Percentiles rank a stretch among this genome's conserved stretches.
Conservation (phyloP, 92 coral and sea anemone species). For the Chrysogorgia sp. region DNA sequence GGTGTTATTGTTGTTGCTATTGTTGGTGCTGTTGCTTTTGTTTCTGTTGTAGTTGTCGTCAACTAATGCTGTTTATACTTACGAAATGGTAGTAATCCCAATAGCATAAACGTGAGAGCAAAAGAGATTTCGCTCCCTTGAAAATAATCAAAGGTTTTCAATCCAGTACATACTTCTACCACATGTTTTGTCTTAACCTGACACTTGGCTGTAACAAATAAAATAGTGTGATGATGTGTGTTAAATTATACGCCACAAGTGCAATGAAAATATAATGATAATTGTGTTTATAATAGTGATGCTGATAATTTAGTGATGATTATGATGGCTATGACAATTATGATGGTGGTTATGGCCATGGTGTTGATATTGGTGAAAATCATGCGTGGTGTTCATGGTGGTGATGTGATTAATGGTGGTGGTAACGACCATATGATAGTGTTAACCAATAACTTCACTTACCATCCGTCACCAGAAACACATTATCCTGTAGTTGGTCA, state of each 20-base stretch:
- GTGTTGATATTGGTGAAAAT: background rate
- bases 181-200: background rate
- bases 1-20: too few relatives aligned
- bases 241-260: background rate
- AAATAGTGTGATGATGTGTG: background rate
- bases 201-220: slow-evolving; percentile 14
- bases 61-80: too few relatives aligned
- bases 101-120: slow-evolving; percentile 14
- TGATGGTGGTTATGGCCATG: too few relatives aligned
- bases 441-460: background rate
- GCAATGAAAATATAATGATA: background rate
- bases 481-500: slow-evolving; percentile 26
- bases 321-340: too few relatives aligned
- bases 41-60: background rate
- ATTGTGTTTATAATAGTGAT: background rate
- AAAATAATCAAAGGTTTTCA: slow-evolving; percentile 30
- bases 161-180: background rate
- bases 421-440: too few relatives aligned
- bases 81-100: slow-evolving; percentile 5
- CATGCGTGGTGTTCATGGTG: too few relatives aligned
- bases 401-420: too few relatives aligned
- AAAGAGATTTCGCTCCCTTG: slow-evolving; percentile 26
- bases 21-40: too few relatives aligned
- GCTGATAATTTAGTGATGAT: too few relatives aligned
- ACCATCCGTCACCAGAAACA: slow-evolving; percentile 30